Evolutionary conservation across 2,797 vertebrate genomes (phyloP), one percentile per base, ranked within the genome.

Genomic region (Sphenopsis melanotis): DNA sequence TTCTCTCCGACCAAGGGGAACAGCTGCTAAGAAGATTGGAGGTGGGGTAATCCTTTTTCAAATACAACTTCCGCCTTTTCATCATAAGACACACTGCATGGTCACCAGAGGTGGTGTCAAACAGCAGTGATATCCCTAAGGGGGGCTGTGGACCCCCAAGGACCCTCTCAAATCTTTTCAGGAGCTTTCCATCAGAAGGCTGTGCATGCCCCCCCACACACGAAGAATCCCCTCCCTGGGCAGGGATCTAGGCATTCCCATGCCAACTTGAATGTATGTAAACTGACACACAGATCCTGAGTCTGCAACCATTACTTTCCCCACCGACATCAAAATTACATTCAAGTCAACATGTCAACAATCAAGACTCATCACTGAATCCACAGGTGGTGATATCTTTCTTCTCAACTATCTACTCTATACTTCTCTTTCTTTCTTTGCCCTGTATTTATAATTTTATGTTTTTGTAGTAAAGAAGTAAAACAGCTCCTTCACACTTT

Each of bases 31-130:
- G 41, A 42, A 46, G 6, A 20, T 3, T 4, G 1, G 15, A 64
- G 20, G 2, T 21, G 8, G 2, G 2, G 6, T 7, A 61, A 37
- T n/a, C 6, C 1, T 50, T 50, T 89, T 77, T 70, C 0, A 0
- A 82, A 18, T n/a, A 19, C 3, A 50, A 0, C n/a, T 26, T 56
- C 14, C 3, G 5, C 13, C 8, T 69, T 69, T 63, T 30, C 42
- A 19, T 64, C 14, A 26, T 39, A 41, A 53, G 44, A 70, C 10
- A 44, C 14, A 19, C 20, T 18, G 14, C 10, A 39, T 0, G 0
- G 8, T 50, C n/a, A n/a, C 37, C 10, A 12, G 29, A 76, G 34
- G n/a, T 5, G 11, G 2, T 34, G 24, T 34, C 10, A 63, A 56
- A 22, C 15, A 70, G 20, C 29, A 50, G 4, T 14, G 29, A 29